Percentiles rank a stretch among this genome's conserved stretches.
These are phyloP conservation scores for Phenganax marumi DNA, from an alignment of 92 coral and sea anemone species.

Conservation along the genomic window DNA sequence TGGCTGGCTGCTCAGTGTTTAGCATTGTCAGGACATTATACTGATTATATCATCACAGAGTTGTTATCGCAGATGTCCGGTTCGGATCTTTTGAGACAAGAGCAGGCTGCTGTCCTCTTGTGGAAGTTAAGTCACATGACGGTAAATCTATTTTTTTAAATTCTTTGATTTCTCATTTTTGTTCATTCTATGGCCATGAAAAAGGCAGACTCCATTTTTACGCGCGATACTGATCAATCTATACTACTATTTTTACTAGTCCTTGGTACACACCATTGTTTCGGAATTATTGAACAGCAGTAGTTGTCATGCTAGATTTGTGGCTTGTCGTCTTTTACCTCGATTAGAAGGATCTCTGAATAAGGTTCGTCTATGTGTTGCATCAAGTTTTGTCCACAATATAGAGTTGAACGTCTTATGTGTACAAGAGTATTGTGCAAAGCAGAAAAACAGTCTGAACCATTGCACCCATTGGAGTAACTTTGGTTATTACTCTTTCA, in stretches of 20 bases:
- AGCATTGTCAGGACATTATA: constrained; percentile 69
- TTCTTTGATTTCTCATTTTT: not conserved
- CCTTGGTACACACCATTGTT: constrained; percentile 87
- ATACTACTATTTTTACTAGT: constrained; percentile 48
- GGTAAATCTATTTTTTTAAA: constrained; percentile 55
- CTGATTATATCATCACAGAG: constrained; percentile 75
- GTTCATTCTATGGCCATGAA: too few relatives aligned
- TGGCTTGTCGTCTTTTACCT: constrained; percentile 88
- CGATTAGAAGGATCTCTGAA: constrained; percentile 82
- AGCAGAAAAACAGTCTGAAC: not conserved
- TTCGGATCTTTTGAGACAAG: constrained; percentile 75
- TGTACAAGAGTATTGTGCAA: not conserved
- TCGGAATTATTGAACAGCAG: constrained; percentile 92
- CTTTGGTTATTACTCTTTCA: not conserved
- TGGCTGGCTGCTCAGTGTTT: constrained; percentile 98
- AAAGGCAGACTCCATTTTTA: too few relatives aligned
- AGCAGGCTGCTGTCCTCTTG: constrained; percentile 75
- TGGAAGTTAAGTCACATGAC: constrained; percentile 83
- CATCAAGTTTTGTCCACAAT: not conserved
- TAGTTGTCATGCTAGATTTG: constrained; percentile 89
- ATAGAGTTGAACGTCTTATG: not conserved
- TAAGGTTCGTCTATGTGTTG: constrained; percentile 53
- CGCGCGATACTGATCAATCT: too few relatives aligned
- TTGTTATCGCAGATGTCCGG: constrained; percentile 77
- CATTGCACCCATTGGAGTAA: too few relatives aligned